phyloP scores from a whole-genome alignment of 2,888 invertebrate genomes.

The Trachelus iudaicus region DNA sequence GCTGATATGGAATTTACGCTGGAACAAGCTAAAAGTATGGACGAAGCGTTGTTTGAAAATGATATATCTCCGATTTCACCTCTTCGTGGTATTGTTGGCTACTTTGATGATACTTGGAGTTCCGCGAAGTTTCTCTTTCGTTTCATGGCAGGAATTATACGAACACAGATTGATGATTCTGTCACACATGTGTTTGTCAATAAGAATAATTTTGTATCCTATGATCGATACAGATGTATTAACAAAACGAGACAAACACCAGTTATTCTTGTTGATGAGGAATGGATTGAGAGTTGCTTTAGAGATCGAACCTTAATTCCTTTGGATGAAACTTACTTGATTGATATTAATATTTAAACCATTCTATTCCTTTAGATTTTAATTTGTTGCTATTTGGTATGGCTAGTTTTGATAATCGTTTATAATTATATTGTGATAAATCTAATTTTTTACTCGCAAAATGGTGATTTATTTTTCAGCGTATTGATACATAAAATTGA shows the following conservation, averaged over 20 bases:
- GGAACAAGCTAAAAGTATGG: constrained; percentile 33
- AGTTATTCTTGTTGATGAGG: neutral
- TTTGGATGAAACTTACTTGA: neutral
- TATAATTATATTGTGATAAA: neutral
- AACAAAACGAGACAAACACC: neutral
- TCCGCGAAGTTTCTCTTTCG: constrained; percentile 39
- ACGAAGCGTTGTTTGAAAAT: constrained; percentile 45
- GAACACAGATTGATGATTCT: constrained; percentile 33
- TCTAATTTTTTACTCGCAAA: neutral
- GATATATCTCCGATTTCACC: constrained; percentile 47
- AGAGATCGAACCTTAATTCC: neutral
- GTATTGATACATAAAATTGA: neutral
- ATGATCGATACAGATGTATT: neutral
- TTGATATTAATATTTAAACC: neutral
- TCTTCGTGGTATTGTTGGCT: constrained; percentile 49
- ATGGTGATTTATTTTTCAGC: neutral
- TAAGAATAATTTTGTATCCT: constrained; percentile 9
- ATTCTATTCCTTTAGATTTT: neutral
- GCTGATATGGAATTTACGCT: neutral
- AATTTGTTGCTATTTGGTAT: neutral
- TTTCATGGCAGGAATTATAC: constrained; percentile 52
- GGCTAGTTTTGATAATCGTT: neutral
- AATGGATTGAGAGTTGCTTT: neutral
- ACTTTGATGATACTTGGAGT: constrained; percentile 44
- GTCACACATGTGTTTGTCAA: constrained; percentile 49